Evolutionary conservation across 2,797 vertebrate species (phyloP).

Genomic region (Tragelaphus oryx): DNA sequence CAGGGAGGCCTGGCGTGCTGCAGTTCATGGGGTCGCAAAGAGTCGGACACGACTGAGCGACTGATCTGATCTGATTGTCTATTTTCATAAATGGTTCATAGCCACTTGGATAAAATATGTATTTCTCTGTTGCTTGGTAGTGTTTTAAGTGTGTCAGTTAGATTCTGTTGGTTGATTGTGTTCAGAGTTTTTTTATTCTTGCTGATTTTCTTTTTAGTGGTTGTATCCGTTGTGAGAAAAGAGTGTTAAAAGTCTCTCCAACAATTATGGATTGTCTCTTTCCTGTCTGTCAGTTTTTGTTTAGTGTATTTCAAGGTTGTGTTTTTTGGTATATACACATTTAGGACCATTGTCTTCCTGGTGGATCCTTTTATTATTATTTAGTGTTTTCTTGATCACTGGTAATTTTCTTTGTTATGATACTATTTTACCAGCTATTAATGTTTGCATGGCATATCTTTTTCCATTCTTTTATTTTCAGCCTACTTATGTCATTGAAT

Average conservation of each 20-base stretch:
- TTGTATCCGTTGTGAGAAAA: not conserved
- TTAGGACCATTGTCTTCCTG: not conserved
- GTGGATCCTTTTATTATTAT: not conserved
- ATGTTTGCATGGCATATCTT: not conserved
- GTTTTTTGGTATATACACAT: not conserved
- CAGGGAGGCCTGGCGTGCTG: too few species aligned
- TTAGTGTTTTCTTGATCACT: not conserved
- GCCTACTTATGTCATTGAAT: not conserved
- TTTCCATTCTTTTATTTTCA: not conserved
- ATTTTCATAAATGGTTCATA: not conserved
- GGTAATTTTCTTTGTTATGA: not conserved
- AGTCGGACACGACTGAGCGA: too few species aligned
- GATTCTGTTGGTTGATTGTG: not conserved
- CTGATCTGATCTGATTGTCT: not conserved
- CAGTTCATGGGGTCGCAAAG: too few species aligned
- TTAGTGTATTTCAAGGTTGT: not conserved
- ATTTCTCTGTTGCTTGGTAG: not conserved
- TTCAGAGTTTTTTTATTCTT: not conserved
- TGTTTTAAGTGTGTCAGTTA: not conserved
- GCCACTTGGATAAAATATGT: not conserved
- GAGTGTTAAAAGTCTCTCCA: not conserved
- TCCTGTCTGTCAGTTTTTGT: not conserved
- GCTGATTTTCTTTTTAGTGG: not conserved
- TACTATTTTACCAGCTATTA: not conserved
- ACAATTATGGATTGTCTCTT: not conserved